Conservation (phyloP, 2,113 vertebrate species). For the Cyprinodon tularosa region DNA sequence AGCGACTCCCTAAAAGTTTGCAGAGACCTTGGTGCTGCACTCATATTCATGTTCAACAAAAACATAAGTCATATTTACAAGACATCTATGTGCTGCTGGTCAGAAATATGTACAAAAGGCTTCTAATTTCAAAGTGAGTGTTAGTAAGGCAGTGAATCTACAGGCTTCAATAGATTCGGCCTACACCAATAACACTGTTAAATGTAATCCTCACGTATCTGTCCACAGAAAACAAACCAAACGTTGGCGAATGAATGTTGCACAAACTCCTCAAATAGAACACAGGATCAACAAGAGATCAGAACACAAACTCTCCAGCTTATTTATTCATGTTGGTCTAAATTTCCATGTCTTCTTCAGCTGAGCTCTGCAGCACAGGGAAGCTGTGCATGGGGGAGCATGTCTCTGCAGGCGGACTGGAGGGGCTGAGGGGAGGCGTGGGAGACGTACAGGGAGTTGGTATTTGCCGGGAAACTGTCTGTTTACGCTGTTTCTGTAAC, state of each 20-base stretch:
- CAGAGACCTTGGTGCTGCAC: slow-evolving; percentile 10
- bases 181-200: neutral
- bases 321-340: slow-evolving; percentile 43
- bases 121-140: neutral
- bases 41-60: slow-evolving; percentile 18
- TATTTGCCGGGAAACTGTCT: slow-evolving; percentile 58
- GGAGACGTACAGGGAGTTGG: slow-evolving; percentile 60
- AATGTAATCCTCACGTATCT: slow-evolving; percentile 9
- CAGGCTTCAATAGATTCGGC: slow-evolving; percentile 1
- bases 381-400: slow-evolving; percentile 55
- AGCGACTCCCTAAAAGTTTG: neutral
- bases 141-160: neutral
- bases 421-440: slow-evolving; percentile 30
- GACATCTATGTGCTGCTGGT: slow-evolving; percentile 14
- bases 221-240: slow-evolving; percentile 10
- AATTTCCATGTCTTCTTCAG: slow-evolving; percentile 85
- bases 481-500: slow-evolving; percentile 76
- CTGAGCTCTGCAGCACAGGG: slow-evolving; percentile 51
- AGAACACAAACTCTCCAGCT: slow-evolving; percentile 3
- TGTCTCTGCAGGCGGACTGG: slow-evolving; percentile 44
- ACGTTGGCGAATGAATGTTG: slow-evolving; percentile 28
- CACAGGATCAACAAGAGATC: slow-evolving; percentile 16
- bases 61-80: slow-evolving; percentile 23
- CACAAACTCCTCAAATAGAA: slow-evolving; percentile 19
- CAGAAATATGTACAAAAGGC: slow-evolving; percentile 7